Base-by-base conservation (phyloP, 2,113 vertebrate genomes). In the Labrus mixtus region DNA sequence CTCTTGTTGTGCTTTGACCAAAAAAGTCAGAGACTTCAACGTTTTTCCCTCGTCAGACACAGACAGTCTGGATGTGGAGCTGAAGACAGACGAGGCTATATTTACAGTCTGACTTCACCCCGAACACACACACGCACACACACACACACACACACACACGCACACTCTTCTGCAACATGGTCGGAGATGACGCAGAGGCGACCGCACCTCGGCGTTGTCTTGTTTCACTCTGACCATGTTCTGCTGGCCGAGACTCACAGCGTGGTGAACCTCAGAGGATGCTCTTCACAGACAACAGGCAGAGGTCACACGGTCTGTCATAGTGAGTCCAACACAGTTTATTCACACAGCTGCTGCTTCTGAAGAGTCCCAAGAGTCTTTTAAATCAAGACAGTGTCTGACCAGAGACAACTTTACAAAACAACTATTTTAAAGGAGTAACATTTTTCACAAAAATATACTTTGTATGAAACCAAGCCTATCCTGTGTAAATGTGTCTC, bases 101-200 rank as follows among this genome's bases (percentile, higher is more conserved):
- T 93, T 91, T 93, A 90, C 50, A 67, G 73, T 46, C 81, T 92
- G 91, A 92, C 88, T 82, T 91, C 92, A 93, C 76, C 54, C 66
- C 10, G 33, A 58, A 63, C 29, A 29, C 79, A 72, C 84, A 68
- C 10, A 64, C 57, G 23, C 67, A 59, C 76, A 65, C 65, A 75
- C 25, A 58, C 82, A 63, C 1, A 16, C 82, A 29, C 67, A 59
- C 76, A 65, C 65, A 75, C 25, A 54, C 82, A 63, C 1, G 16
- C 82, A 62, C 51, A 56, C 19, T 29, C 69, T 16, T 70, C 58
- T 79, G 63, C 60, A 25, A 76, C 76, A 66, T 43, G 77, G 85
- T 55, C 17, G n/a, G 55, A 36, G 77, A 84, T 91, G 90, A 92
- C 78, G 89, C 88, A 83, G 74, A 55, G 68, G 50, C 41, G 68